phyloP scores from a whole-genome alignment of 2,888 invertebrate genomes.

The Hypomecis punctinalis region DNA sequence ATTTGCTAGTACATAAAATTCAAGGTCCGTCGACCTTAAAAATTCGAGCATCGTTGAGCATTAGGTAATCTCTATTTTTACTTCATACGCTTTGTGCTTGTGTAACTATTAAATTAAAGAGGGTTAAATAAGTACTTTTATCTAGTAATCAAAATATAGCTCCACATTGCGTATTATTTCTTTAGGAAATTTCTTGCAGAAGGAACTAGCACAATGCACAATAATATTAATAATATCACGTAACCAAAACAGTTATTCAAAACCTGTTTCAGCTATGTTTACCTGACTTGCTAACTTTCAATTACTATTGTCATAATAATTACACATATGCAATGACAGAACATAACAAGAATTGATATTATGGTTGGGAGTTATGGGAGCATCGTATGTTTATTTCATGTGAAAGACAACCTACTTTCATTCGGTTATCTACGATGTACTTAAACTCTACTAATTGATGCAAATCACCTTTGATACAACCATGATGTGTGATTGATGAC shows the following conservation, averaged over 20 bases:
- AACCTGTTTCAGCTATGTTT: conserved; percentile 8
- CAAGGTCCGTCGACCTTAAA: conserved; percentile 62
- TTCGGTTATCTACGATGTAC: conserved; percentile 44
- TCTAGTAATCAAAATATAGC: not conserved
- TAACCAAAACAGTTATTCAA: conserved; percentile 26
- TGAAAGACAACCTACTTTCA: conserved; percentile 57
- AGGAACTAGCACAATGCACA: conserved; percentile 11
- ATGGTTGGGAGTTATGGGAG: not conserved
- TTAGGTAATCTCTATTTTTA: conserved; percentile 3
- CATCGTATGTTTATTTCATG: conserved; percentile 34
- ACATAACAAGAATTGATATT: conserved; percentile 8
- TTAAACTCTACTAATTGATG: conserved; percentile 44
- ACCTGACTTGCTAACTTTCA: conserved; percentile 12
- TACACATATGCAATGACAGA: conserved; percentile 5
- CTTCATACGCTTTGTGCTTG: not conserved
- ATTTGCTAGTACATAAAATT: conserved; percentile 55
- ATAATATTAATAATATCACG: conserved; percentile 1
- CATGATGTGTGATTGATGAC: conserved; percentile 52
- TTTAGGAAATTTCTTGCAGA: too few relatives aligned
- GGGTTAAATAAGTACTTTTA: not conserved
- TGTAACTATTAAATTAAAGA: not conserved
- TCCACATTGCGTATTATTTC: not conserved
- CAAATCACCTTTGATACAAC: conserved; percentile 51
- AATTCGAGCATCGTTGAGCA: conserved; percentile 17
- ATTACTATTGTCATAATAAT: conserved; percentile 11